Conservation (phyloP, 1,140 invertebrate genomes). For the fruit fly (Drosophila melanogaster) region DNA sequence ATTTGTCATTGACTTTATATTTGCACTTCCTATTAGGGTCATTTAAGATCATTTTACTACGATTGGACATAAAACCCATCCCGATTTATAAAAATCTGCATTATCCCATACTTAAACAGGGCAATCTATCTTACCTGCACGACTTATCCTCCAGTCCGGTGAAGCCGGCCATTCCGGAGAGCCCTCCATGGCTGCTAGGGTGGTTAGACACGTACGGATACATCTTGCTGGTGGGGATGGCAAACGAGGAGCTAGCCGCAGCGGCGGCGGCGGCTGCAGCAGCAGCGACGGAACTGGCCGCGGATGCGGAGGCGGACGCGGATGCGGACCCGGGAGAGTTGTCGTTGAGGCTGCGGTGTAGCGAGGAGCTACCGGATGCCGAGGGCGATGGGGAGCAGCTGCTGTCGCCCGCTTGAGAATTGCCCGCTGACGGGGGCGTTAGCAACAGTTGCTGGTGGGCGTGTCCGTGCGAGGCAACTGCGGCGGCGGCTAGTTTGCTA, state of each 20-base stretch:
- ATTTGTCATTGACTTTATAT: too few species aligned
- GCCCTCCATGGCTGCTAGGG: constrained; percentile 85
- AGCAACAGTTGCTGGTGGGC: constrained; percentile 85
- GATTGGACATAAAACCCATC: too few species aligned
- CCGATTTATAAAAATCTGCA: too few species aligned
- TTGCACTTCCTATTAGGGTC: too few species aligned
- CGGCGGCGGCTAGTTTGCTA: constrained; percentile 76
- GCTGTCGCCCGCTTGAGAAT: constrained; percentile 85
- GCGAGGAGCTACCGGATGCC: constrained; percentile 84
- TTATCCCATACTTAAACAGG: not conserved
- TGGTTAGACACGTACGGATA: constrained; percentile 89
- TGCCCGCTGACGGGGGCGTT: constrained; percentile 77
- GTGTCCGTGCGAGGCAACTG: constrained; percentile 69
- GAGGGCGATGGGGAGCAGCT: constrained; percentile 85
- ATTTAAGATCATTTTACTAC: too few species aligned
- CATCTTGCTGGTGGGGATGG: constrained; percentile 86
- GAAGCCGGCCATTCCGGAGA: constrained; percentile 85
- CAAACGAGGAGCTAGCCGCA: constrained; percentile 86
- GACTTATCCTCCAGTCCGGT: constrained; percentile 84
- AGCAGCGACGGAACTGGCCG: constrained; percentile 86
- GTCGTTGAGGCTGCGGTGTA: constrained; percentile 87
- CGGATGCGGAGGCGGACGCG: constrained; percentile 86
- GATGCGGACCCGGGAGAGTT: constrained; percentile 85
- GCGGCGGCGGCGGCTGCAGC: constrained; percentile 87
- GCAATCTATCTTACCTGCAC: constrained; percentile 72